Evolutionary conservation across 2,113 vertebrate genomes (phyloP).

Genomic region (Strigops habroptila): DNA sequence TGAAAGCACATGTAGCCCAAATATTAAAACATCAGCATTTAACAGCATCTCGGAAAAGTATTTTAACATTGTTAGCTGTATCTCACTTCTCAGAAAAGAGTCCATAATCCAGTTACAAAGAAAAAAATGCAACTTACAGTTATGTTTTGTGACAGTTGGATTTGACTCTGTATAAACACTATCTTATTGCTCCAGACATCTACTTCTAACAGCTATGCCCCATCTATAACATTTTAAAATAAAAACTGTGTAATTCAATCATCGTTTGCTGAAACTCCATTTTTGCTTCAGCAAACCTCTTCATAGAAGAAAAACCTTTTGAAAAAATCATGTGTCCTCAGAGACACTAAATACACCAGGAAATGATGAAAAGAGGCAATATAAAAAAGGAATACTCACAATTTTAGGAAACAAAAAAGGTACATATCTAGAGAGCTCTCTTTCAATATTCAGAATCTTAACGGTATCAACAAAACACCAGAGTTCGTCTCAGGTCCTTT

Average conservation of each 20-base stretch:
- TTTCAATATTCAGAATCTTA: not conserved
- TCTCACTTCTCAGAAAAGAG: conserved; percentile 38
- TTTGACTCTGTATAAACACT: conserved; percentile 24
- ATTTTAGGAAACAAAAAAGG: not conserved
- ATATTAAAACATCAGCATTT: not conserved
- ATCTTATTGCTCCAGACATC: not conserved
- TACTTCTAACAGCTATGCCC: not conserved
- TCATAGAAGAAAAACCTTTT: not conserved
- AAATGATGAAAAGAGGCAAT: not conserved
- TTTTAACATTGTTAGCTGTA: not conserved
- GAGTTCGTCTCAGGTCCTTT: not conserved
- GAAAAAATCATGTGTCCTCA: not conserved
- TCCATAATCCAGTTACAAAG: not conserved
- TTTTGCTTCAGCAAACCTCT: not conserved
- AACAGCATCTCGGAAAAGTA: not conserved
- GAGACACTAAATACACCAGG: not conserved
- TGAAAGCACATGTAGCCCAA: not conserved
- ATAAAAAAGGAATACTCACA: not conserved
- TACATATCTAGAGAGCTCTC: not conserved
- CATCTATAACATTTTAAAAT: conserved; percentile 22
- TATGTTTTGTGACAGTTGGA: not conserved
- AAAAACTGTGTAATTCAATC: not conserved
- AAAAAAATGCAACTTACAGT: not conserved
- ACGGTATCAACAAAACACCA: not conserved
- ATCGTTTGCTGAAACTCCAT: not conserved